A percentile compares a stretch with the other conserved stretches of the same genome.
Conservation (phyloP, 2,888 invertebrate genomes). For the Schizotus pectinicornis region DNA sequence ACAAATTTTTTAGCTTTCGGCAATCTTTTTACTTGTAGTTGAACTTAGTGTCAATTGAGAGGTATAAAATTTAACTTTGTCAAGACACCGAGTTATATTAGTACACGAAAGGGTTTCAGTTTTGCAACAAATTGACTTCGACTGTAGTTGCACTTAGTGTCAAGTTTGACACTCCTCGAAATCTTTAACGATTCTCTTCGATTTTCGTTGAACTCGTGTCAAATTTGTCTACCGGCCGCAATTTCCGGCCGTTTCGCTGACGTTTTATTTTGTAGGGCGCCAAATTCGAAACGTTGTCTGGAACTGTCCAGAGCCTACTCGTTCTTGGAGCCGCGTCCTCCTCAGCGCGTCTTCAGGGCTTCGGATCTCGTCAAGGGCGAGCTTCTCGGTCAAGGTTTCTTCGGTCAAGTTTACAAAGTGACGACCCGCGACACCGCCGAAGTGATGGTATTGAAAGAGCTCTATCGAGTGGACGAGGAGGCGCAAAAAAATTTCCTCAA, state of each 20-base stretch:
- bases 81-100: too few relatives aligned
- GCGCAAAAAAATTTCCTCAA: conserved; percentile 94
- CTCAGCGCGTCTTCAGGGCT: conserved; percentile 86
- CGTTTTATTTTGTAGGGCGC: conserved; percentile 47
- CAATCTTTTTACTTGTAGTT: too few relatives aligned
- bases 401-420: conserved; percentile 91
- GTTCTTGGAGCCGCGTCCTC: conserved; percentile 72
- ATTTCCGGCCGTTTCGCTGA: neutral
- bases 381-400: conserved; percentile 90
- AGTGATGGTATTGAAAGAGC: conserved; percentile 94
- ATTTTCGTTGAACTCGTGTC: too few relatives aligned
- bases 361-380: conserved; percentile 89
- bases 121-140: too few relatives aligned
- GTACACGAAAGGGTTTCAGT: too few relatives aligned
- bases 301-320: conserved; percentile 88
- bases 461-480: conserved; percentile 89
- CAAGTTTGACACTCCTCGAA: too few relatives aligned
- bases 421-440: conserved; percentile 90
- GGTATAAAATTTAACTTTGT: too few relatives aligned
- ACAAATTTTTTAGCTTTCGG: too few relatives aligned
- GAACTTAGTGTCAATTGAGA: too few relatives aligned
- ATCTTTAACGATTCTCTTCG: too few relatives aligned
- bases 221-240: too few relatives aligned
- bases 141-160: too few relatives aligned
- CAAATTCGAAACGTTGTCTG: conserved; percentile 54